These are phyloP conservation scores for Sesia bembeciformis DNA, from an alignment of 2,888 invertebrate species.

Conservation along the genomic window DNA sequence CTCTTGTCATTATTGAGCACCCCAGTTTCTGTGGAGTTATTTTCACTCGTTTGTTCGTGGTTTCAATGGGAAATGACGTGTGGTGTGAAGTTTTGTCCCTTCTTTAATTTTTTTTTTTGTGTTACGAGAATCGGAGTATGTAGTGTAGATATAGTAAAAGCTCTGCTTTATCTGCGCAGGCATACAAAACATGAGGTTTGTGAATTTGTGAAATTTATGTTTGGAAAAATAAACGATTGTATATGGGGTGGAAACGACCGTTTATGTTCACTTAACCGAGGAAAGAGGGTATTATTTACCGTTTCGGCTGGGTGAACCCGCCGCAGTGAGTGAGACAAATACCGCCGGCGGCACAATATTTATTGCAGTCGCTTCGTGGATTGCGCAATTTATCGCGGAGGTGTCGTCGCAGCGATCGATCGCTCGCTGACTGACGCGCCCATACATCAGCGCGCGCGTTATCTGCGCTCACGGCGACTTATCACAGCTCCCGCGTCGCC, in stretches of 20 bases:
- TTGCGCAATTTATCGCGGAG: conserved; percentile 72
- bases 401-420: conserved; percentile 69
- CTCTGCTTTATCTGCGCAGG: background rate
- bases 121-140: too few relatives aligned
- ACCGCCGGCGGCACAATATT: conserved; percentile 63
- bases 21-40: conserved; percentile 51
- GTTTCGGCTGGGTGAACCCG: conserved; percentile 70
- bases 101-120: too few relatives aligned
- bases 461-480: conserved; percentile 69
- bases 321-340: conserved; percentile 72
- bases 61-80: conserved; percentile 33
- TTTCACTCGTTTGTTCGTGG: conserved; percentile 55
- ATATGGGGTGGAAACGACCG: conserved; percentile 74
- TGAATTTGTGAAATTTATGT: conserved; percentile 69
- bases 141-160: too few relatives aligned
- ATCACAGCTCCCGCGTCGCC: conserved; percentile 29
- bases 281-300: conserved; percentile 74
- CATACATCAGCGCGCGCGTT: conserved; percentile 66
- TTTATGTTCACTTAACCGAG: conserved; percentile 75
- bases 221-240: conserved; percentile 72
- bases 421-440: conserved; percentile 58
- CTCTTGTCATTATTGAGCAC: conserved; percentile 61
- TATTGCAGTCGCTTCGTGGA: conserved; percentile 70
- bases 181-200: conserved; percentile 45
- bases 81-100: conserved; percentile 13